Evolutionary conservation across 2,797 vertebrate genomes (phyloP).

Genomic region (Eremophila alpestris): DNA sequence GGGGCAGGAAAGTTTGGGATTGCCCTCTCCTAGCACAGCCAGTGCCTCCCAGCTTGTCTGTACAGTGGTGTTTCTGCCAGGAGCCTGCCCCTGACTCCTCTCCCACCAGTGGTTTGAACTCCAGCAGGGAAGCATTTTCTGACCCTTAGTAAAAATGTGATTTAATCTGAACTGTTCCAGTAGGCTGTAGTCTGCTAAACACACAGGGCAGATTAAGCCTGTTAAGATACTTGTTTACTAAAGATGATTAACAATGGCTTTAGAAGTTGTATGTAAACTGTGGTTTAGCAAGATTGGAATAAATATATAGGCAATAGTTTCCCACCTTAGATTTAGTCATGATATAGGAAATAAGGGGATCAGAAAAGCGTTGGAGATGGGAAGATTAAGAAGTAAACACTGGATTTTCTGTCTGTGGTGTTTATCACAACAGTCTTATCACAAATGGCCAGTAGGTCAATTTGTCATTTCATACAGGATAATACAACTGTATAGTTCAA

Average conservation of each 20-base stretch:
- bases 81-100: not conserved
- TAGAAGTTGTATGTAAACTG: not conserved
- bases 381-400: not conserved
- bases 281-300: not conserved
- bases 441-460: not conserved
- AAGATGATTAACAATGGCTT: not conserved
- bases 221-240: not conserved
- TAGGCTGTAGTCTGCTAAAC: not conserved
- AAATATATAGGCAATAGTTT: not conserved
- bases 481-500: not conserved
- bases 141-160: rapidly evolving
- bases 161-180: not conserved
- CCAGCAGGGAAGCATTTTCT: not conserved
- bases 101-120: rapidly evolving
- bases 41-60: not conserved
- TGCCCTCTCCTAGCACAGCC: not conserved
- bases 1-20: not conserved
- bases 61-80: not conserved
- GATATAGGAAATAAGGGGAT: not conserved
- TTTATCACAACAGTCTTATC: not conserved
- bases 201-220: not conserved
- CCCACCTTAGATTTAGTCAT: not conserved
- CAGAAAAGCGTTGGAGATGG: not conserved
- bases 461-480: not conserved
- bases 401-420: not conserved